Percentiles rank a stretch among this genome's conserved stretches.
Evolutionary conservation across 2,797 vertebrate species (phyloP).

Genomic region (Semaprochilodus insignis): DNA sequence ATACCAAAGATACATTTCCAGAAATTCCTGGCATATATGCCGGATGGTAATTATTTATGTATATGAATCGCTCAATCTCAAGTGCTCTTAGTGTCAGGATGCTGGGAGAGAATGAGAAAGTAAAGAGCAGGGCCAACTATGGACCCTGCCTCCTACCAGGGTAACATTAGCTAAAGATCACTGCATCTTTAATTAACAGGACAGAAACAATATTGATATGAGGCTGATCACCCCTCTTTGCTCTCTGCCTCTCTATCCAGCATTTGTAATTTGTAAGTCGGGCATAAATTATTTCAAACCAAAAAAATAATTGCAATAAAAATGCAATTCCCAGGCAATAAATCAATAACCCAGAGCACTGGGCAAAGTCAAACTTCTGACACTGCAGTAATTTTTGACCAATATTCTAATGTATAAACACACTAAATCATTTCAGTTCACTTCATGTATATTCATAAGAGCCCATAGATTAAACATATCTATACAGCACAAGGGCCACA

Average conservation of each 20-base stretch:
- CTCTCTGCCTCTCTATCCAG: background rate
- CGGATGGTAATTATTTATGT: background rate
- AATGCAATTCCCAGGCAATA: constrained; percentile 9
- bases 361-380: constrained; percentile 10
- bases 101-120: background rate
- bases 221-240: constrained; percentile 69
- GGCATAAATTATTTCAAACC: background rate
- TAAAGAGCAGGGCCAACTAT: background rate
- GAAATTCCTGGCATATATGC: background rate
- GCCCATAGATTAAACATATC: constrained; percentile 31
- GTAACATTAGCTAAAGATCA: constrained; percentile 49
- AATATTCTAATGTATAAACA: background rate
- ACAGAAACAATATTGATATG: constrained; percentile 77
- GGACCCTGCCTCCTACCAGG: background rate
- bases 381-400: constrained; percentile 19
- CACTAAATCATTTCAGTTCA: constrained; percentile 30
- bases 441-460: constrained; percentile 39
- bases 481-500: constrained; percentile 36
- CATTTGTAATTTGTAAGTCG: background rate
- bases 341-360: constrained; percentile 3
- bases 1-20: background rate
- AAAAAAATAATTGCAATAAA: background rate
- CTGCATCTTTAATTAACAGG: constrained; percentile 78
- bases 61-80: background rate
- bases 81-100: background rate